Evolutionary conservation across 2,888 invertebrate species (phyloP).

Genomic region (Dendrolimus houi): DNA sequence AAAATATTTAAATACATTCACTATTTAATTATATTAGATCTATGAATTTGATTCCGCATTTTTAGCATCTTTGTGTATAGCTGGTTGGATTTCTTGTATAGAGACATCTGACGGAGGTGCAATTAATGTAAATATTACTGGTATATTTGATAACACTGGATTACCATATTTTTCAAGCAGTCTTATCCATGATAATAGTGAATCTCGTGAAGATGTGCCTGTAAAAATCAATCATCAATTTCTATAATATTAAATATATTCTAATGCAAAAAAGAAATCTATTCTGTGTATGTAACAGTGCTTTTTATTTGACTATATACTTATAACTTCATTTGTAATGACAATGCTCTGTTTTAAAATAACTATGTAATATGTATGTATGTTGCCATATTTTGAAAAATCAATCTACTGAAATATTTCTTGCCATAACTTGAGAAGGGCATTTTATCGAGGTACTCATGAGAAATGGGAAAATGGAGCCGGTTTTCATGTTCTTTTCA

Average conservation of each 20-base stretch:
- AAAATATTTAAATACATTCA: not conserved
- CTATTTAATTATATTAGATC: constrained; percentile 2
- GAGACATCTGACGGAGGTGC: constrained; percentile 73
- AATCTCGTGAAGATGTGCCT: constrained; percentile 93
- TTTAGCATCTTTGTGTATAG: constrained; percentile 22
- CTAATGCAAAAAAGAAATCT: not conserved
- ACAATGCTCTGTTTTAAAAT: too few relatives aligned
- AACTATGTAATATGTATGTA: too few relatives aligned
- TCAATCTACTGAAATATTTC: too few relatives aligned
- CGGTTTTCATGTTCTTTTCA: too few relatives aligned
- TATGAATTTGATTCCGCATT: constrained; percentile 10
- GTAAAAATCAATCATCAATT: constrained; percentile 13
- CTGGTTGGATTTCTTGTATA: constrained; percentile 45
- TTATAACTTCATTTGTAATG: too few relatives aligned
- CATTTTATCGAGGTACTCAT: too few relatives aligned
- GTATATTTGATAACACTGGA: constrained; percentile 82
- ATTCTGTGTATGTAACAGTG: too few relatives aligned
- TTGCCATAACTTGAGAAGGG: too few relatives aligned
- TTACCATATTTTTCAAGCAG: constrained; percentile 85
- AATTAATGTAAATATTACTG: constrained; percentile 89
- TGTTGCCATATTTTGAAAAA: too few relatives aligned
- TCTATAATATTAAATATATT: too few relatives aligned
- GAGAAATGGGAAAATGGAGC: too few relatives aligned
- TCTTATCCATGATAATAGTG: constrained; percentile 93
- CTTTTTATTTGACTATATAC: too few relatives aligned